Conservation (phyloP, 2,113 vertebrate genomes). For the Romanogobio albipinnatus region DNA sequence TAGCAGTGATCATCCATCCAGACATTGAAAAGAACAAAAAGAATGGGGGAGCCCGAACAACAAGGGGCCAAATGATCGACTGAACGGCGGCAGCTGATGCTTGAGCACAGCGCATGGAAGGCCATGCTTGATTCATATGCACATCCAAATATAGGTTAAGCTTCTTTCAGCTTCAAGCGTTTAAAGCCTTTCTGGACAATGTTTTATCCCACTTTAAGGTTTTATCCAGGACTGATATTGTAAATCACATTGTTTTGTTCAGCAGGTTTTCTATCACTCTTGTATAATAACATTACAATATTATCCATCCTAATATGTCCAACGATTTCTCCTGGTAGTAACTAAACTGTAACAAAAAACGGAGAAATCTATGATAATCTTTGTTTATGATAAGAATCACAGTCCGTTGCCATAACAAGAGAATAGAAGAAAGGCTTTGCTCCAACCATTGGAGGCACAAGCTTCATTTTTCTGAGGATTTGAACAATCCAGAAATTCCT, state of each 20-base stretch:
- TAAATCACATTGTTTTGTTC: constrained; percentile 8
- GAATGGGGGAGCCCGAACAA: constrained; percentile 47
- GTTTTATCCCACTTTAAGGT: constrained; percentile 56
- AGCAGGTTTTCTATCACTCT: constrained; percentile 13
- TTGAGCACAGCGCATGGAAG: not conserved
- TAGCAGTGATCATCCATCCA: constrained; percentile 56
- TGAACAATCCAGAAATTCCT: constrained; percentile 20
- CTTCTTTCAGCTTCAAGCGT: constrained; percentile 67
- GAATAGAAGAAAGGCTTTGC: not conserved
- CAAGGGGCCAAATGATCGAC: constrained; percentile 56
- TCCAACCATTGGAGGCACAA: not conserved
- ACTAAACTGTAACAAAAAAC: not conserved
- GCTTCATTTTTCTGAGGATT: not conserved
- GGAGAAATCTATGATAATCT: not conserved
- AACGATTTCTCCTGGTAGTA: not conserved
- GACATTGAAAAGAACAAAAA: constrained; percentile 61
- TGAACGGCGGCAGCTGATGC: constrained; percentile 67
- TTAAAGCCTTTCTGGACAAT: constrained; percentile 66
- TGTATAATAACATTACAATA: not conserved
- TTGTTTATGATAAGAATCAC: not conserved
- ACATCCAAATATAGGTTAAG: constrained; percentile 66
- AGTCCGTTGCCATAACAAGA: not conserved
- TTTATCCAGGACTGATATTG: constrained; percentile 50
- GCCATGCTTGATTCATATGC: constrained; percentile 51
- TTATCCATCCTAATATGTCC: not conserved